phyloP scores from a whole-genome alignment of 2,888 invertebrate species.

The Keiferia lycopersicella region DNA sequence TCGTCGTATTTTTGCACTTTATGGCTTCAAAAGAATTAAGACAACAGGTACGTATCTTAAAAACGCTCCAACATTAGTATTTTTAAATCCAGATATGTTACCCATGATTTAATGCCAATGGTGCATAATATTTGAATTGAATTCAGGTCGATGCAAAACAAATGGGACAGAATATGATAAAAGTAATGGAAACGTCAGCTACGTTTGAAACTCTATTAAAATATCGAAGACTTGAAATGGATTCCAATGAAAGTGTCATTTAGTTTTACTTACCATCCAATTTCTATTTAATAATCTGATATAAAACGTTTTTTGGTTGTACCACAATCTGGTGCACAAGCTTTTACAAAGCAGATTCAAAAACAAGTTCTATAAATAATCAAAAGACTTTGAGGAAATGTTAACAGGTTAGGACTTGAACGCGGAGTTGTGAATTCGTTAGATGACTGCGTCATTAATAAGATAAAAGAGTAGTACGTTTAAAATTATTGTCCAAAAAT shows the following conservation, averaged over 20 bases:
- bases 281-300: not conserved
- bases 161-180: constrained; percentile 4
- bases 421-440: too few species aligned
- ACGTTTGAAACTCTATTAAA: constrained; percentile 4
- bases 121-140: not conserved
- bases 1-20: too few species aligned
- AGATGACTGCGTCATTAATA: too few species aligned
- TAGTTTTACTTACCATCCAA: not conserved
- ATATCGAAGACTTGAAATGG: constrained; percentile 6
- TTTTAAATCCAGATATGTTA: not conserved
- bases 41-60: too few species aligned
- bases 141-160: constrained; percentile 1
- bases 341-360: too few species aligned
- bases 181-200: constrained; percentile 8
- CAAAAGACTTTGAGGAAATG: too few species aligned
- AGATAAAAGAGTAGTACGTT: too few species aligned
- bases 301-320: not conserved
- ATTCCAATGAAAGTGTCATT: constrained; percentile 6
- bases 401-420: too few species aligned
- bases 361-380: too few species aligned
- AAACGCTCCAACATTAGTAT: not conserved
- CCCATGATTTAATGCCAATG: not conserved
- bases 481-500: too few species aligned
- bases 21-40: too few species aligned
- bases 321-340: not conserved